Evolutionary conservation across 2,113 vertebrate genomes (phyloP).

Genomic region (Varanus salvator): DNA sequence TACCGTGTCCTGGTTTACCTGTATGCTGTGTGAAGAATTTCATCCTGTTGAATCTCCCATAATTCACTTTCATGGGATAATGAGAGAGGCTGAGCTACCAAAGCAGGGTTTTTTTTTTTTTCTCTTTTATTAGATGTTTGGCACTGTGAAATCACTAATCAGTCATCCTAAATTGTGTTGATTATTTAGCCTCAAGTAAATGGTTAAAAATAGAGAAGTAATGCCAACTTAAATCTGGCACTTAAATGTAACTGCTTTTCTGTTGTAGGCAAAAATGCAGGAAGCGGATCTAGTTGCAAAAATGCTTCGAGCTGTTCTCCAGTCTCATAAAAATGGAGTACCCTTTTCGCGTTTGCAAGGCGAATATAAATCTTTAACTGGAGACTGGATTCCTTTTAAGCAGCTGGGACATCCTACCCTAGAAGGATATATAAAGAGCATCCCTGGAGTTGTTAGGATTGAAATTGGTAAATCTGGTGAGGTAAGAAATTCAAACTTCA

Average conservation of each 20-base stretch:
- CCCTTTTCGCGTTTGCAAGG: slow-evolving; percentile 77
- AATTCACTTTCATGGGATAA: not conserved
- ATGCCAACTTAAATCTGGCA: not conserved
- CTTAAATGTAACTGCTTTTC: slow-evolving; percentile 4
- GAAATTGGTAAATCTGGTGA: slow-evolving; percentile 81
- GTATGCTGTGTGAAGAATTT: too few species aligned
- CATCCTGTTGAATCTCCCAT: too few species aligned
- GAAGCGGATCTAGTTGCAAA: slow-evolving; percentile 83
- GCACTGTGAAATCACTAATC: not conserved
- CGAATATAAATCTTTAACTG: slow-evolving; percentile 85
- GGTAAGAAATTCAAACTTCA: slow-evolving; percentile 71
- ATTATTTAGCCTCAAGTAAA: not conserved
- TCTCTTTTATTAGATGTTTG: not conserved
- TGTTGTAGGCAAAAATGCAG: slow-evolving; percentile 79
- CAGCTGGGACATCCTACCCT: slow-evolving; percentile 81
- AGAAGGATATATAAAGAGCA: slow-evolving; percentile 81
- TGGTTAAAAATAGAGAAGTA: not conserved
- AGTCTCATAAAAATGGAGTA: slow-evolving; percentile 86
- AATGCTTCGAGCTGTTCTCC: slow-evolving; percentile 87
- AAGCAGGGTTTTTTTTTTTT: not conserved
- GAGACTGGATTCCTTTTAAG: slow-evolving; percentile 83
- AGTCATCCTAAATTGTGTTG: not conserved
- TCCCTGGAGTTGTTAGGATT: slow-evolving; percentile 85
- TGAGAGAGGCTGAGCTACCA: not conserved
- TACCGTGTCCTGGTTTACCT: too few species aligned